phyloP scores from a whole-genome alignment of 2,113 vertebrate genomes.

The Epinephelus lanceolatus region DNA sequence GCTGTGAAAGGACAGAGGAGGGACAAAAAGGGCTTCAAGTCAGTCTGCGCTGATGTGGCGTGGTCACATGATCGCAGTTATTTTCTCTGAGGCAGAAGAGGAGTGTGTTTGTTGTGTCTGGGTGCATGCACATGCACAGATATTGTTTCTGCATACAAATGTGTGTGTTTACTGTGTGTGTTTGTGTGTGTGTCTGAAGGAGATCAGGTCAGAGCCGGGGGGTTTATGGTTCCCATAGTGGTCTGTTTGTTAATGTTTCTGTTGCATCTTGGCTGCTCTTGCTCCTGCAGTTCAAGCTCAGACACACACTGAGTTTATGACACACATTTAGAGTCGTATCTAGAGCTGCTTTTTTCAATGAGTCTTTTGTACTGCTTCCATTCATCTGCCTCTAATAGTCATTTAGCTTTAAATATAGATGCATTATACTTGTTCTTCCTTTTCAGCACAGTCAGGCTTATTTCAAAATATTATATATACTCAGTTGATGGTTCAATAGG shows the following conservation, averaged over 20 bases:
- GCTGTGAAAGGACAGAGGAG: background rate
- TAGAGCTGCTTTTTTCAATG: background rate
- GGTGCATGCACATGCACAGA: conserved; percentile 20
- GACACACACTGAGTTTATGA: conserved; percentile 5
- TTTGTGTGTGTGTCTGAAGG: conserved; percentile 29
- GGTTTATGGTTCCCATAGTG: conserved; percentile 42
- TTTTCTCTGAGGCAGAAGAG: conserved; percentile 19
- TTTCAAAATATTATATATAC: background rate
- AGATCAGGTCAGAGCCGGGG: conserved; percentile 32
- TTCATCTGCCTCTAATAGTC: background rate
- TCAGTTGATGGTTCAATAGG: too few species aligned
- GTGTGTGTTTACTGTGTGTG: conserved; percentile 35
- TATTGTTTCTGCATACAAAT: conserved; percentile 25
- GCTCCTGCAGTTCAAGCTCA: background rate
- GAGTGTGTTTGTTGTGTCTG: conserved; percentile 27
- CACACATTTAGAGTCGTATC: conserved; percentile 3
- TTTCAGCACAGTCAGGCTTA: background rate
- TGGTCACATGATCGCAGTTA: conserved; percentile 43
- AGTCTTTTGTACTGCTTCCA: background rate
- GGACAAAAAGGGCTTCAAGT: conserved; percentile 9
- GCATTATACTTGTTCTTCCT: background rate
- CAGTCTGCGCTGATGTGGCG: background rate
- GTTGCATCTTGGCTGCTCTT: conserved; percentile 5
- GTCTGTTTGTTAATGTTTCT: conserved; percentile 48
- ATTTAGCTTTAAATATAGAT: background rate